Evolutionary conservation across 2,113 vertebrate species (phyloP).

Genomic region (Sakesphorus luctuosus): DNA sequence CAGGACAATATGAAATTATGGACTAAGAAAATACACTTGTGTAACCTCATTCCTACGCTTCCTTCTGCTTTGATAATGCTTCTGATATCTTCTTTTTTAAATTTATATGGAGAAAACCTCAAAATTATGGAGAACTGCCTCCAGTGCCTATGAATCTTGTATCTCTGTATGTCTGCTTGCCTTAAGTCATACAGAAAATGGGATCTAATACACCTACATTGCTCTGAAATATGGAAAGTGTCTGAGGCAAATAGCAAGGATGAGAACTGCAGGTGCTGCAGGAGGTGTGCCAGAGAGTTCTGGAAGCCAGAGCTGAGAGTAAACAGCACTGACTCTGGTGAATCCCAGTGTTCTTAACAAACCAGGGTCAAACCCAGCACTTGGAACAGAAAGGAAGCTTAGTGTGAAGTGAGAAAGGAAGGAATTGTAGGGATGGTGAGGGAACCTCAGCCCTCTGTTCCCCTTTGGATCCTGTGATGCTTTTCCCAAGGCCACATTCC

Average conservation of each 20-base stretch:
- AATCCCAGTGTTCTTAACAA: not conserved
- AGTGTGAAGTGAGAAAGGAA: not conserved
- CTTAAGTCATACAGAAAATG: not conserved
- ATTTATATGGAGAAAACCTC: not conserved
- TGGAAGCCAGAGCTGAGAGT: not conserved
- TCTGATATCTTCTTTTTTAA: not conserved
- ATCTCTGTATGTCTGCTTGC: not conserved
- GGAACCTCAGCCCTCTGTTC: not conserved
- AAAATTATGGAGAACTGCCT: not conserved
- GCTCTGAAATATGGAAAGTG: not conserved
- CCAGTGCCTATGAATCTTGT: not conserved
- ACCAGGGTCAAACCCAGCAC: not conserved
- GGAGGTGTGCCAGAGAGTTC: not conserved
- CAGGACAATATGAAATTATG: not conserved
- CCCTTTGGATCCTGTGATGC: fast-evolving
- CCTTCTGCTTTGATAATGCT: not conserved
- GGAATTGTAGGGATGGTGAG: not conserved
- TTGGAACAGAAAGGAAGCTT: not conserved
- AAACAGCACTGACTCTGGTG: not conserved
- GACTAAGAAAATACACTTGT: not conserved
- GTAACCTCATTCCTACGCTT: not conserved
- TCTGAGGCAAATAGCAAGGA: not conserved
- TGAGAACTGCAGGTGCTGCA: not conserved
- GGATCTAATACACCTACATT: not conserved
- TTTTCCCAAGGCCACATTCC: not conserved